Conservation (phyloP, 2,113 vertebrate species). For the Heptranchias perlo region DNA sequence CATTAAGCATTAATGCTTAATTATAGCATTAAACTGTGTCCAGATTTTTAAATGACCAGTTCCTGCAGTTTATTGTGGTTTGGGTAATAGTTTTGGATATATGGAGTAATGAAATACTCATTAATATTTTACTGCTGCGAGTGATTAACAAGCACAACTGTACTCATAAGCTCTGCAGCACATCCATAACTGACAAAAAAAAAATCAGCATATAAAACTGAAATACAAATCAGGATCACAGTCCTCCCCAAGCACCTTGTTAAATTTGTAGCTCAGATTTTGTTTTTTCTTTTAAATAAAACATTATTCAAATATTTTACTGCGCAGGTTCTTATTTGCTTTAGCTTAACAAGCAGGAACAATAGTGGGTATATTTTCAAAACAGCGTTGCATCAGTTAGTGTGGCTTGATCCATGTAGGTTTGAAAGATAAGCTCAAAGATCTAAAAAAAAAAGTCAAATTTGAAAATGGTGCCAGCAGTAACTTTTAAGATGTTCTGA, state of each 20-base stretch:
- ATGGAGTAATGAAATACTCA: neutral
- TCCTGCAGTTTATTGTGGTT: neutral
- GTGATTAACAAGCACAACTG: neutral
- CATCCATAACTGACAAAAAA: neutral
- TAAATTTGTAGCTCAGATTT: neutral
- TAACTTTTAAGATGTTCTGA: neutral
- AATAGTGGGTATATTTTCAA: neutral
- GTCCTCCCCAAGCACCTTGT: neutral
- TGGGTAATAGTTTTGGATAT: neutral
- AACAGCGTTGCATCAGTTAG: neutral
- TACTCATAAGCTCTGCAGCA: neutral
- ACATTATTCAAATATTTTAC: neutral
- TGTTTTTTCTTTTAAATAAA: neutral
- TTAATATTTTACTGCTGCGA: neutral
- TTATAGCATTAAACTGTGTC: neutral
- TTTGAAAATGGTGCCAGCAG: neutral
- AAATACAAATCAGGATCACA: neutral
- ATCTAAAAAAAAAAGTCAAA: neutral
- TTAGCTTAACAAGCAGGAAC: neutral
- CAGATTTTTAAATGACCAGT: neutral
- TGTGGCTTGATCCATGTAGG: neutral
- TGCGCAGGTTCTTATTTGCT: neutral
- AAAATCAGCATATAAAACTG: neutral
- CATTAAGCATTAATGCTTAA: neutral
- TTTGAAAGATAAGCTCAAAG: neutral